phyloP scores from a whole-genome alignment of 2,113 vertebrate species.

The Peucedramus taeniatus region DNA sequence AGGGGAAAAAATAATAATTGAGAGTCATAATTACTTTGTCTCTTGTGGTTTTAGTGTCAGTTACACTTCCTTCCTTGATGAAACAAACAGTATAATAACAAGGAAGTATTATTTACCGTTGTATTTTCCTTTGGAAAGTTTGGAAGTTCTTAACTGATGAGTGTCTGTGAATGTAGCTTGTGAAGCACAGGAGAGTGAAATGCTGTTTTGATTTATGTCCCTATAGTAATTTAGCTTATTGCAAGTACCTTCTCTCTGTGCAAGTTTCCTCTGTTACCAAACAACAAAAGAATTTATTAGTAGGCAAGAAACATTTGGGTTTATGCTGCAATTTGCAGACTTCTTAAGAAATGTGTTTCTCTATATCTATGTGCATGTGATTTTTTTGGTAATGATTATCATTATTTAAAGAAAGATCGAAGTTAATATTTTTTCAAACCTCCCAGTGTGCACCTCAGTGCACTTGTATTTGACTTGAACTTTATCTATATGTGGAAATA shows the following conservation, averaged over 20 bases:
- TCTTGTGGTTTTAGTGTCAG: neutral
- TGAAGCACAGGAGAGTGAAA: neutral
- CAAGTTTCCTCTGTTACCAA: neutral
- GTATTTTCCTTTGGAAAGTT: slow-evolving; percentile 3
- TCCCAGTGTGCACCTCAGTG: neutral
- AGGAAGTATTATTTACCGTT: neutral
- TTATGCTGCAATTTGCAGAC: neutral
- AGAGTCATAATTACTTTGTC: neutral
- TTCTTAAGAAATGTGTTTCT: neutral
- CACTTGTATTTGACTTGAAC: neutral
- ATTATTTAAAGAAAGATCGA: neutral
- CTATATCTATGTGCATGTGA: neutral
- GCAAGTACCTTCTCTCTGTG: neutral
- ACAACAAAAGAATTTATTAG: slow-evolving; percentile 6
- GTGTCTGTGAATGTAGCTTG: neutral
- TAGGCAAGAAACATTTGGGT: neutral
- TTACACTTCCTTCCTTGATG: neutral
- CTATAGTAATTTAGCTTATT: neutral
- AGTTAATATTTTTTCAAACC: neutral
- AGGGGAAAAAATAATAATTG: neutral
- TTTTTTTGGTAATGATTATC: neutral
- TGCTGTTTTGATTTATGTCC: neutral
- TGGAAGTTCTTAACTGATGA: neutral
- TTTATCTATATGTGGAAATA: neutral
- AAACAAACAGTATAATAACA: neutral